These are phyloP conservation scores for Macrotus californicus DNA, from an alignment of 2,113 vertebrate genomes.

Conservation along the genomic window DNA sequence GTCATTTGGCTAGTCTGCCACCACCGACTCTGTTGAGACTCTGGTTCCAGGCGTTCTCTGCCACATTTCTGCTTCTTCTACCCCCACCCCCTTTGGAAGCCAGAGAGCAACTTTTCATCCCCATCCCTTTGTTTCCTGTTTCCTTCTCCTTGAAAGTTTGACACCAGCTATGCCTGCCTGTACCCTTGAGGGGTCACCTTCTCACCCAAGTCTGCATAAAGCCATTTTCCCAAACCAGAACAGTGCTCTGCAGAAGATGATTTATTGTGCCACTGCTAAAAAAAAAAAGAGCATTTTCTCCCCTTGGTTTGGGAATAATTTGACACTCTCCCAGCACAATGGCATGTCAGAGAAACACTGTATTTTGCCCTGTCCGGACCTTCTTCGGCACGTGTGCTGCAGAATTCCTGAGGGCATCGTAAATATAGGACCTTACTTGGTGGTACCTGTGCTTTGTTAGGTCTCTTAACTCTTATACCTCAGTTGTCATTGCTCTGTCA, in stretches of 20 bases:
- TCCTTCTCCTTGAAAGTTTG: background rate
- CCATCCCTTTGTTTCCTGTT: background rate
- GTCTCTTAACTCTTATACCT: background rate
- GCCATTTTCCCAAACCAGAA: background rate
- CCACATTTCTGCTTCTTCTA: background rate
- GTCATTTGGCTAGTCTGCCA: background rate
- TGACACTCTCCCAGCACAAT: background rate
- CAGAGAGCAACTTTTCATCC: background rate
- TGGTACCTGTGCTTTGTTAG: background rate
- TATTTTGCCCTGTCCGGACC: too few relatives aligned
- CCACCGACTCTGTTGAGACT: background rate
- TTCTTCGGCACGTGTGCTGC: rapidly evolving
- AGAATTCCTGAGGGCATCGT: rapidly evolving
- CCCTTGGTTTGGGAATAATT: background rate
- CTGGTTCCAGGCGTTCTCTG: background rate
- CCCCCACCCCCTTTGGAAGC: background rate
- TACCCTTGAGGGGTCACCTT: background rate
- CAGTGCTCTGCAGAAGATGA: background rate
- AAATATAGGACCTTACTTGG: background rate
- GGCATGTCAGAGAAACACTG: rapidly evolving
- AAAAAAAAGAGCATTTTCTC: background rate
- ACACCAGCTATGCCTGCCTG: rapidly evolving
- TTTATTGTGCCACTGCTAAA: background rate
- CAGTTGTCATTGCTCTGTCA: background rate
- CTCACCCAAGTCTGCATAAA: background rate